These are phyloP conservation scores for Xenops minutus DNA, from an alignment of 2,797 vertebrate species.

Conservation along the genomic window DNA sequence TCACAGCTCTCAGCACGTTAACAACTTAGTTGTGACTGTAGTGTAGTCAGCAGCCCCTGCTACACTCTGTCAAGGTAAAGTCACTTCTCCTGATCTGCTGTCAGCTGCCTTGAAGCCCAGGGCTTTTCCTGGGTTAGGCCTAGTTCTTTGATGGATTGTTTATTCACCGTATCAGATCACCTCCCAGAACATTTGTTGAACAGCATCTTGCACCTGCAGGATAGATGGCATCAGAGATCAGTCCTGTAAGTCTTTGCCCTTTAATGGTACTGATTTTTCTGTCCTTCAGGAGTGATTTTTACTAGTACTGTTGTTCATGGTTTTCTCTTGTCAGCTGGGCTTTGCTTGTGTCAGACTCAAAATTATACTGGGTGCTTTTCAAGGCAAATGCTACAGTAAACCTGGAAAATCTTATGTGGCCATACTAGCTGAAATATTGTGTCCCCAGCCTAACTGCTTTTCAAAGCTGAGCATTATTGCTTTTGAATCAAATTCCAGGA, in stretches of 20 bases:
- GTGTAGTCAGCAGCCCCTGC: neutral
- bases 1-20: neutral
- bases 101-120: neutral
- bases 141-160: neutral
- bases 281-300: neutral
- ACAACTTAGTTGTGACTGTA: neutral
- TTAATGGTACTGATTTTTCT: neutral
- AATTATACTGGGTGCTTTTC: neutral
- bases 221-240: neutral
- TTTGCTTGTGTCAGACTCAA: neutral
- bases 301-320: neutral
- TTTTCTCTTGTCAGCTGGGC: neutral
- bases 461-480: neutral
- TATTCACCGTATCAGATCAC: neutral
- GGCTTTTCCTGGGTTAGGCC: neutral
- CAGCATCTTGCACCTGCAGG: neutral
- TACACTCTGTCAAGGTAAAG: neutral
- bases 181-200: neutral
- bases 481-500: neutral
- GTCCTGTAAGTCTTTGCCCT: slow-evolving; percentile 1
- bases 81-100: neutral
- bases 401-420: neutral
- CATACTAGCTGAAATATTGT: neutral
- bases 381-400: neutral
- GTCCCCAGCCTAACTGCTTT: neutral